Conservation (phyloP, 1,140 invertebrate genomes). For the Fopius arisanus region DNA sequence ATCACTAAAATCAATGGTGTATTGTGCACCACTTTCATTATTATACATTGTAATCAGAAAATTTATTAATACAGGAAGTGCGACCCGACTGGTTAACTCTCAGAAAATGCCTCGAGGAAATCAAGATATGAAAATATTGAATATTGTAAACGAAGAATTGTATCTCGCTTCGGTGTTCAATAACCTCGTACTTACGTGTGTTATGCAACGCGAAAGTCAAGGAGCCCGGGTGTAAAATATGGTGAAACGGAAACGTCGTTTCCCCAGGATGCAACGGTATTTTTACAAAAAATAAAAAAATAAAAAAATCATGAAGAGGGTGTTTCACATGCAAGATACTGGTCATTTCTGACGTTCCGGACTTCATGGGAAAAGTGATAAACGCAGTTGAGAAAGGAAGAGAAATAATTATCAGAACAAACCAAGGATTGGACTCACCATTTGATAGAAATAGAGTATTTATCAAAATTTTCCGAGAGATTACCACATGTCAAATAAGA, state of each 20-base stretch:
- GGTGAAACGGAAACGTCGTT: conserved; percentile 34
- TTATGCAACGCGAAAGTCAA: conserved; percentile 37
- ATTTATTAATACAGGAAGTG: conserved; percentile 5
- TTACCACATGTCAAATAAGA: too few species aligned
- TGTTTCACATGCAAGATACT: conserved; percentile 10
- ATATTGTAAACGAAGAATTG: not conserved
- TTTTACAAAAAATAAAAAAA: not conserved
- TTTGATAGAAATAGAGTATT: not conserved
- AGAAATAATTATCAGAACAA: not conserved
- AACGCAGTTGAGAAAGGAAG: not conserved
- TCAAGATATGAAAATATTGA: not conserved
- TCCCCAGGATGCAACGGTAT: conserved; percentile 33
- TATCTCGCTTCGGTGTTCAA: not conserved
- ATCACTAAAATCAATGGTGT: not conserved
- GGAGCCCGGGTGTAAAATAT: conserved; percentile 16
- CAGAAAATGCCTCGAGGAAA: not conserved
- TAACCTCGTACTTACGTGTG: not conserved
- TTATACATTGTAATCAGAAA: not conserved
- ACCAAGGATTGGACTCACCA: not conserved
- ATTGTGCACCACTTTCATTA: not conserved
- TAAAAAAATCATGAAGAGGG: conserved; percentile 17
- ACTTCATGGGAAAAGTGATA: not conserved
- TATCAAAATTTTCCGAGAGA: not conserved
- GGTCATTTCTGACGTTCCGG: not conserved
- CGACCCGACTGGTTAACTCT: not conserved